Conservation (phyloP, 2,797 vertebrate genomes). For the Salmo trutta region DNA sequence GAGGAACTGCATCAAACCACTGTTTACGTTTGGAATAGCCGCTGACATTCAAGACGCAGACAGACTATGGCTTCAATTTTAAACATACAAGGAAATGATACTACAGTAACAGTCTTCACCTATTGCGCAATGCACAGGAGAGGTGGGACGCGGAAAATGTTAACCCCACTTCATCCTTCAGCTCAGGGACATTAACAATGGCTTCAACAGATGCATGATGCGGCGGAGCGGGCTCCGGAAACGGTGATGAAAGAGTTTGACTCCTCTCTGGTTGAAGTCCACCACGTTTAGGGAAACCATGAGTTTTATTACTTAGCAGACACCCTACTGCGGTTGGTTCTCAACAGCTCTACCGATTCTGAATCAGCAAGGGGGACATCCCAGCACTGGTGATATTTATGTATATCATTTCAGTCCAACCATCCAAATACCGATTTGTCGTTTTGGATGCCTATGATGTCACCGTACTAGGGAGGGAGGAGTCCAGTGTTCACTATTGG, state of each 20-base stretch:
- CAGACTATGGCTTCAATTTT: conserved; percentile 84
- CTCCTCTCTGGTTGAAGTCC: conserved; percentile 68
- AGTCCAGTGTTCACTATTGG: conserved; percentile 72
- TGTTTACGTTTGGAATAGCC: conserved; percentile 86
- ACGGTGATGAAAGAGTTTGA: conserved; percentile 75
- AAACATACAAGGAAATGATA: conserved; percentile 70
- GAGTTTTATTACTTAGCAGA: conserved; percentile 90
- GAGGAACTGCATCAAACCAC: conserved; percentile 40
- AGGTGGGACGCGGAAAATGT: conserved; percentile 72
- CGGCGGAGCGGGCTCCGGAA: conserved; percentile 76
- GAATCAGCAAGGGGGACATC: conserved; percentile 7
- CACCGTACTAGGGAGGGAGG: conserved; percentile 83
- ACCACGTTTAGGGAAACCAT: conserved; percentile 95
- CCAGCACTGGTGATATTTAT: conserved; percentile 59
- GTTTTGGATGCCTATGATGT: conserved; percentile 88
- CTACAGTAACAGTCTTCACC: conserved; percentile 82
- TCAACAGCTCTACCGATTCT: conserved; percentile 72
- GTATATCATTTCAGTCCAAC: conserved; percentile 85
- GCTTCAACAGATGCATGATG: conserved; percentile 73
- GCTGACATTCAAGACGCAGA: conserved; percentile 92
- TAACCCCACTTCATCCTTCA: conserved; percentile 83
- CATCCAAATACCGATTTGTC: conserved; percentile 78
- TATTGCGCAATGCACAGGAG: conserved; percentile 73
- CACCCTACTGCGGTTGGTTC: conserved; percentile 67
- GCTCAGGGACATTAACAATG: conserved; percentile 91